Conservation (phyloP, 2,797 vertebrate genomes). For the Micromesistius poutassou region DNA sequence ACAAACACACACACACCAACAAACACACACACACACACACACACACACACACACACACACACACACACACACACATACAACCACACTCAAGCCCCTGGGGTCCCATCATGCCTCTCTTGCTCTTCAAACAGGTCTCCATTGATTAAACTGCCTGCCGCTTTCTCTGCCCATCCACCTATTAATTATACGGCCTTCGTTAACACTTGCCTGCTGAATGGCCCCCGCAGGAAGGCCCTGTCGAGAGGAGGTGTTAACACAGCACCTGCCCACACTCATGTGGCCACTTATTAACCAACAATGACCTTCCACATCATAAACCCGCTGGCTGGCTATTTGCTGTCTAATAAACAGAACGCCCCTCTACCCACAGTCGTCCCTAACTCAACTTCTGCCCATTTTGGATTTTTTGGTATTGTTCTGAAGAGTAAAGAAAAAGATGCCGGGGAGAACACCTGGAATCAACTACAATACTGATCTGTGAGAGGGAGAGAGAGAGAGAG, state of each 20-base stretch:
- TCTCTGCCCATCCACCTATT: slow-evolving; percentile 73
- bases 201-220: slow-evolving; percentile 75
- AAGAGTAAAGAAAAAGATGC: slow-evolving; percentile 61
- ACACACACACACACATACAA: slow-evolving; percentile 28
- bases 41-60: slow-evolving; percentile 32
- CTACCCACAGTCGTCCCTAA: slow-evolving; percentile 50
- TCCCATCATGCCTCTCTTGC: slow-evolving; percentile 51
- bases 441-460: slow-evolving; percentile 70
- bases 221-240: slow-evolving; percentile 70
- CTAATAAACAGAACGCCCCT: slow-evolving; percentile 75
- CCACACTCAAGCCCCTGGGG: slow-evolving; percentile 37
- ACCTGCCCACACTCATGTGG: slow-evolving; percentile 80
- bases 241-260: slow-evolving; percentile 83
- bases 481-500: slow-evolving; percentile 45
- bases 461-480: slow-evolving; percentile 68
- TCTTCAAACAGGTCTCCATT: slow-evolving; percentile 74
- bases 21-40: slow-evolving; percentile 22
- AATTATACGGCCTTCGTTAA: slow-evolving; percentile 79
- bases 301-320: slow-evolving; percentile 83
- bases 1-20: slow-evolving; percentile 23
- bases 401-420: slow-evolving; percentile 67
- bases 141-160: slow-evolving; percentile 67
- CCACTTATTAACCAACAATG: slow-evolving; percentile 85
- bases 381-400: slow-evolving; percentile 32
- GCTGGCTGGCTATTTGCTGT: slow-evolving; percentile 77